Evolutionary conservation across 2,113 vertebrate genomes (phyloP).

Genomic region (Lethenteron reissneri): DNA sequence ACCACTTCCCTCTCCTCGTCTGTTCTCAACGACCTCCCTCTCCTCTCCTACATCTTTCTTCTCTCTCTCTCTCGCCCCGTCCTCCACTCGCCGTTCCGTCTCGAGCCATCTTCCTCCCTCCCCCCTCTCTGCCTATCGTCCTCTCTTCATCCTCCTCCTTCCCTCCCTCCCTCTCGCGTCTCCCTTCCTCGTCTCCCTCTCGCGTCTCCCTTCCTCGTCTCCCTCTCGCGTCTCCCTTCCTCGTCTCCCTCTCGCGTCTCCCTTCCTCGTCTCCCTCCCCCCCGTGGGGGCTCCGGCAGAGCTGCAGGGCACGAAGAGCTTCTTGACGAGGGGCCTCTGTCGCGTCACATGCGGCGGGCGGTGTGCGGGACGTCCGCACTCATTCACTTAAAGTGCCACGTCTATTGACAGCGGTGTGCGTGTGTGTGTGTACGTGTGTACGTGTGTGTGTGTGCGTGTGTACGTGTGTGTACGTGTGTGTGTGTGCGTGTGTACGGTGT

Average conservation of each 20-base stretch:
- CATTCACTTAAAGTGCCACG: too few species aligned
- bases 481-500: too few species aligned
- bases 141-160: not conserved
- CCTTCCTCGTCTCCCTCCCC: not conserved
- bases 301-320: too few species aligned
- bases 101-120: not conserved
- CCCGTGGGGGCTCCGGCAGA: not conserved
- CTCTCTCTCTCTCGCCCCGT: not conserved
- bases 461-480: not conserved
- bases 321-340: too few species aligned
- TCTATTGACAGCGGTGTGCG: not conserved
- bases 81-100: not conserved
- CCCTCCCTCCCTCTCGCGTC: not conserved
- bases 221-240: not conserved
- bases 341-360: too few species aligned
- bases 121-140: not conserved
- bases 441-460: conserved; percentile 5
- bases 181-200: not conserved
- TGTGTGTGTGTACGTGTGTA: not conserved
- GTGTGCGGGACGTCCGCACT: too few species aligned
- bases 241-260: not conserved
- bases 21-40: not conserved
- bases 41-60: not conserved
- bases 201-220: not conserved
- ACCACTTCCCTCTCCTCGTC: too few species aligned